phyloP scores from a whole-genome alignment of 1,140 invertebrate species.

The Zaprionus capensis region DNA sequence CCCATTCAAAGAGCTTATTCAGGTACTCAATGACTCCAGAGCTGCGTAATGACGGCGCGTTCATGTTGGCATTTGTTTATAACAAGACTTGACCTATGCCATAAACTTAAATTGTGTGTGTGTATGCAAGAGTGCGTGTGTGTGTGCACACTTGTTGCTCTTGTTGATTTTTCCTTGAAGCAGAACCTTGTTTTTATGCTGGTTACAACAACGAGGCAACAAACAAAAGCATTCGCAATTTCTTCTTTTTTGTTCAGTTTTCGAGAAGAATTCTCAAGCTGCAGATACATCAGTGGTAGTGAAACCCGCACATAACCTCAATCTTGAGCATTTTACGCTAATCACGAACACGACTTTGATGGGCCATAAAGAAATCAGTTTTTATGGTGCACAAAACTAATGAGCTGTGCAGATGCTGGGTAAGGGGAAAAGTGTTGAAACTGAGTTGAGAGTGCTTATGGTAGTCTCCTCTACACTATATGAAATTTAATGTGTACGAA shows the following conservation, averaged over 20 bases:
- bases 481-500: too few species aligned
- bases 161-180: conserved; percentile 6
- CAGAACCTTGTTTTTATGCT: conserved; percentile 15
- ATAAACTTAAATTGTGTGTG: neutral
- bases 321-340: neutral
- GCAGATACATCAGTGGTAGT: neutral
- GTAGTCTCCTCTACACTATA: too few species aligned
- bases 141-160: conserved; percentile 23
- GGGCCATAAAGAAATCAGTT: neutral
- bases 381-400: neutral
- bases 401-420: neutral
- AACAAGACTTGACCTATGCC: conserved; percentile 26
- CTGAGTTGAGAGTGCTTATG: too few species aligned
- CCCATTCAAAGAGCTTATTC: neutral
- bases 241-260: neutral
- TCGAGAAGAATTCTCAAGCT: neutral
- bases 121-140: neutral
- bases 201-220: conserved; percentile 11
- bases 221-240: conserved; percentile 16
- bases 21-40: neutral
- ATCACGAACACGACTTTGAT: neutral
- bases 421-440: too few species aligned
- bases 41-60: conserved; percentile 7
- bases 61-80: conserved; percentile 1
- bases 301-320: neutral